Evolutionary conservation across 2,888 invertebrate genomes (phyloP), one percentile per base, ranked within the genome.

Genomic region (Protonemura montana): DNA sequence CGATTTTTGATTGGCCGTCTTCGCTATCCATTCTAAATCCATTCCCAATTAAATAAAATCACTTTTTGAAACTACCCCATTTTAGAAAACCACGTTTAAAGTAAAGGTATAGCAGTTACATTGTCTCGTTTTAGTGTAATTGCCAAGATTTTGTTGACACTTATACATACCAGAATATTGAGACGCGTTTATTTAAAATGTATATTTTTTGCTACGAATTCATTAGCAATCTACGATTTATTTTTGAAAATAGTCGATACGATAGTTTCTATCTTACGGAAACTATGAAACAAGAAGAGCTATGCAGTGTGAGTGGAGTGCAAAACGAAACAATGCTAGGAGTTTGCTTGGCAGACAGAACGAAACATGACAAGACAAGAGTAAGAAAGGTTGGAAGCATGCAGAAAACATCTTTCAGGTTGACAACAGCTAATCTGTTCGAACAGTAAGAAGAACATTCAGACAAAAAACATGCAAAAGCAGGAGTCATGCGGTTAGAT

Each of bases 251-350:
- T 35, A 83, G 41, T 59, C 21, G 59, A 78, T 78, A 78, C 25
- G n/a, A 27, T 84, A 84, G 42, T 84, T 35, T 41, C 41, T 83
- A 83, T 30, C 3, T 26, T 83, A 42, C 35, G 82, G 82, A 35
- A 35, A 25, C 35, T 42, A 42, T 35, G n/a, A 27, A 27, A 28
- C 28, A 76, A 84, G 83, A 83, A 83, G 59, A 84, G 76, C 84
- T 84, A 84, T 28, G 84, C 84, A 84, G 84, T 76, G 84, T 59
- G 28, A 42, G 25, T 42, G 83, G 59, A 42, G 83, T 83, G 83
- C 83, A 84, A 84, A 81, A 81, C 30, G 81, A 27, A 81, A 81
- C 81, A 29, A 84, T 59, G 84, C 84, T 76, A 84, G 42, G 41
- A 28, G 28, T 25, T 78, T 7, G 35, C 35, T 35, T 10, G 35